Evolutionary conservation across 2,797 vertebrate species (phyloP), one percentile per base, ranked within the genome.

Genomic region (Oophaga sylvatica): DNA sequence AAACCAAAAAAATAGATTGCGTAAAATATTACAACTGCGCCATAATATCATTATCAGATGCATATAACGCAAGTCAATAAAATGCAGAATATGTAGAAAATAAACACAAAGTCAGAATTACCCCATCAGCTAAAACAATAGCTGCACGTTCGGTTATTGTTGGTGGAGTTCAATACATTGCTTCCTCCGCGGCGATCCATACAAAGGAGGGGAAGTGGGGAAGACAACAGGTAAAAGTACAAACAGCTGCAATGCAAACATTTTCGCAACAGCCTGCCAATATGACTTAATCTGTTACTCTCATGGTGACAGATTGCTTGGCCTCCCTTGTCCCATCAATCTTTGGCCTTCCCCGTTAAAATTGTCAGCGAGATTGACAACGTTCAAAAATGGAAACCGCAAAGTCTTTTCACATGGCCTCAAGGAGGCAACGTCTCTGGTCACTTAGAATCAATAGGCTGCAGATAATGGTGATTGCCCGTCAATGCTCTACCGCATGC

Each of bases 201-300:
- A 86, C 84, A 87, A 87, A 87, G 75, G 80, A 89, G 75, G 84
- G 80, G 75, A 89, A 86, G 75, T 79, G 80, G 63, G 35, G 56
- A 65, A 86, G 57, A 86, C 88, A 89, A 86, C 87, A 86, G 80
- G 87, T 89, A 89, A n/a, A 78, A 67, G 71, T 57, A 86, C 63
- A 56, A 86, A 81, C 80, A 86, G 80, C 84, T 89, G 88, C 88
- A 86, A 89, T 16, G 35, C 80, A 89, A 89, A 89, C 88, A 86
- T 86, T 89, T 86, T 83, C 75, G 78, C 88, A 89, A 70, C 79
- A 83, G 80, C 73, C 88, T 89, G 88, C 88, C 88, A 83, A 89
- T 86, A 86, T 56, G 63, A 86, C 80, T 86, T 89, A 83, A 86
- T 86, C 71, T 86, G 84, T 86, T 89, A 41, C 88, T 86, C 84